Conservation (phyloP, 2,797 vertebrate genomes). For the Trichosurus vulpecula region DNA sequence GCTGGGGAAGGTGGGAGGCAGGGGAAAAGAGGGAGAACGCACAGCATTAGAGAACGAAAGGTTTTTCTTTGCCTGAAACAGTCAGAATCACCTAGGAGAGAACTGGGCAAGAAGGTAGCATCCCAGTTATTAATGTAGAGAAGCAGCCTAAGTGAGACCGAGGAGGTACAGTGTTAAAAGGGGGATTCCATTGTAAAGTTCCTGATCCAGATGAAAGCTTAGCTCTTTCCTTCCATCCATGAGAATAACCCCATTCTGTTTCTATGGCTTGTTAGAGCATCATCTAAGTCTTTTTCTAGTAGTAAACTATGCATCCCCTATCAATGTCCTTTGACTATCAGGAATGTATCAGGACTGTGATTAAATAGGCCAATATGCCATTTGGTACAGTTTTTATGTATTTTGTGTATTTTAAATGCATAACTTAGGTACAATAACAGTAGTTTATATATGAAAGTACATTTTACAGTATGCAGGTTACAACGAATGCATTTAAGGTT, state of each 20-base stretch:
- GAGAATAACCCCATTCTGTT: background rate
- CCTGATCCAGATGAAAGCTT: background rate
- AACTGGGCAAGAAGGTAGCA: background rate
- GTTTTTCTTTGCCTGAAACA: conserved; percentile 26
- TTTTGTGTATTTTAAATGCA: conserved; percentile 78
- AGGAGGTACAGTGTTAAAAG: background rate
- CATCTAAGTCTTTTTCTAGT: conserved; percentile 48
- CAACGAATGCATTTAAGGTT: conserved; percentile 74
- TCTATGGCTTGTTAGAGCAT: conserved; percentile 10
- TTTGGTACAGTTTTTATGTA: conserved; percentile 75
- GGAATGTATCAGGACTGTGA: conserved; percentile 63
- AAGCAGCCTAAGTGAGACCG: background rate
- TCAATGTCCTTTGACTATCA: conserved; percentile 59
- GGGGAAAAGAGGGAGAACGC: background rate
- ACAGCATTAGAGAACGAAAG: background rate
- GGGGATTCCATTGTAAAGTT: conserved; percentile 5
- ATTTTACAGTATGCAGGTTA: conserved; percentile 67
- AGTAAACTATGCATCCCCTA: conserved; percentile 66
- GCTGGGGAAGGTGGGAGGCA: background rate
- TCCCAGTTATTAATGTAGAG: background rate
- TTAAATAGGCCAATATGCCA: conserved; percentile 73
- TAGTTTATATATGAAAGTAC: conserved; percentile 72
- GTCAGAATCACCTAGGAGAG: background rate
- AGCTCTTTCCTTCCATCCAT: background rate
- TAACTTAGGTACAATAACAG: conserved; percentile 71